Conservation (phyloP, 2,888 invertebrate genomes). For the Hanleya hanleyi region DNA sequence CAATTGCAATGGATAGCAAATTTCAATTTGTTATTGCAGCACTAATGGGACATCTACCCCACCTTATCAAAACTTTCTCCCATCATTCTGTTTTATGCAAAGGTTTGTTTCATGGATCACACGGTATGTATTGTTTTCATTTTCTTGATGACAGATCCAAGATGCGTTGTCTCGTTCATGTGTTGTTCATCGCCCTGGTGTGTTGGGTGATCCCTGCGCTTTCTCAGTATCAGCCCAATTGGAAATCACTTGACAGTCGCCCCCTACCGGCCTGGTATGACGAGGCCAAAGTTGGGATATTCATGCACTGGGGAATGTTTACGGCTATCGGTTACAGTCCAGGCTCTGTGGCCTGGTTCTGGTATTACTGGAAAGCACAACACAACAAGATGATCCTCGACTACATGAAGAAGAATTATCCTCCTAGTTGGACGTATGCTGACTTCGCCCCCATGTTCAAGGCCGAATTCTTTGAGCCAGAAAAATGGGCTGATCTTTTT, state of each 20-base stretch:
- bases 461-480: constrained; percentile 88
- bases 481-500: constrained; percentile 88
- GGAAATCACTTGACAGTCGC: constrained; percentile 71
- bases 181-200: too few species aligned
- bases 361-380: constrained; percentile 82
- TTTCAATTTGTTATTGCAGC: too few species aligned
- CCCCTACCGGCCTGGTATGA: constrained; percentile 74
- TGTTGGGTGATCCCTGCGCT: too few species aligned
- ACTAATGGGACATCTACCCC: too few species aligned
- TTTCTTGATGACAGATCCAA: too few species aligned
- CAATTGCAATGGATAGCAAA: too few species aligned
- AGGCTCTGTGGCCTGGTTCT: constrained; percentile 91
- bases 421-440: constrained; percentile 89
- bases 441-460: constrained; percentile 91
- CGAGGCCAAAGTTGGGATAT: constrained; percentile 74
- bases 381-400: constrained; percentile 49
- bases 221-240: constrained; percentile 73
- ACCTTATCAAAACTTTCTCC: too few species aligned
- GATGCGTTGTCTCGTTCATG: too few species aligned
- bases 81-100: too few species aligned
- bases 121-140: too few species aligned
- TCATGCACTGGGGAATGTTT: constrained; percentile 75
- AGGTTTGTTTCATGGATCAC: too few species aligned
- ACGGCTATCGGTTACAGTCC: constrained; percentile 67
- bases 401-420: constrained; percentile 89